Base-by-base conservation (phyloP, 92 coral and sea anemone species). In the Paramuricea clavata region DNA sequence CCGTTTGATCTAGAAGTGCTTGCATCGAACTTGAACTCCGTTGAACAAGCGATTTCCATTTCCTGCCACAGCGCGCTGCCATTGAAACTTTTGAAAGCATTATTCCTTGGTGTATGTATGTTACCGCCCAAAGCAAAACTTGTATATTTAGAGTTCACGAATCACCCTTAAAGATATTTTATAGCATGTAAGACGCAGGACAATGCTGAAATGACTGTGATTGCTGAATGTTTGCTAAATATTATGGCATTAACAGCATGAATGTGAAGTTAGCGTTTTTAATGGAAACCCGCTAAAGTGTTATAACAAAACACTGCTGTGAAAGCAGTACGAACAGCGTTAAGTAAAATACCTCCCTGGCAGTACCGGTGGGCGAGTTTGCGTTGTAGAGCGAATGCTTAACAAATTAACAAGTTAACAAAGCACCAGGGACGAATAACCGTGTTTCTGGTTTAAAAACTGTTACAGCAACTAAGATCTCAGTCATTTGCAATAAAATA, bases 261-360 rank as follows among this genome's bases (percentile, higher is more conserved):
- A 76, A 30, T 22, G 42, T 12, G 42, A 49, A 28, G 82, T 17
- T 6, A 27, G 67, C 41, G 44, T 27, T 42, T 10, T 76, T 49
- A 76, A 76, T 52, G 82, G 47, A 13, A 21, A 15, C 34, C 39
- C 62, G 21, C 52, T 23, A 70, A 64, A 49, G 76, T 4, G 1
- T 30, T 15, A 73, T 39, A 3, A 76, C 82, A 76, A 76, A 76
- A 15, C 3, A 76, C 82, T 52, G 82, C 82, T 76, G 82, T 76
- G 82, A 49, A 26, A 32, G 36, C 81, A 74, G 76, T 70, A 2
- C 4, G 22, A 73, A 42, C 59, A 9, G 82, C 42, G 43, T 36
- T 49, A 27, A 26, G 39, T 76, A 30, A 49, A 54, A 50, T 36
- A n/a, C 82, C 49, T 30, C 82, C 82, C 42, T 21, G 13, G 35